Base-by-base conservation (phyloP, 2,113 vertebrate species). In the Falco punctatus region DNA sequence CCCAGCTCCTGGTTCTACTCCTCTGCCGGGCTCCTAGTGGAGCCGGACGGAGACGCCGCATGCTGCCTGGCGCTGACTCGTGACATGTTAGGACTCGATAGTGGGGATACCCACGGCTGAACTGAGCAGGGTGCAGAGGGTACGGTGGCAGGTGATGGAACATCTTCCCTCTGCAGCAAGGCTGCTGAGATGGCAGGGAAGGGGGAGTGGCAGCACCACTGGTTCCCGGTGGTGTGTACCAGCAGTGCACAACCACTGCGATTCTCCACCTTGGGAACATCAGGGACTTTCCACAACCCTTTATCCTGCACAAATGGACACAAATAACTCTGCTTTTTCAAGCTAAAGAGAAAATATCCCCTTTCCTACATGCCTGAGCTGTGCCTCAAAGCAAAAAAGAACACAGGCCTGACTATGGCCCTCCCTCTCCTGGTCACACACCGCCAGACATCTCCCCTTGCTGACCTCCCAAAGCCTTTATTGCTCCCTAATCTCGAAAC, bases 21-120 rank as follows among this genome's bases (percentile, higher is more conserved):
- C 81, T 81, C 33, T 38, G 79, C 74, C 5, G 6, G 92, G 87
- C 42, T 84, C 66, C 4, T 8, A 7, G 84, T 0, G 6, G 88
- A 57, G 70, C 65, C 44, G 77, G 49, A 49, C 0, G 21, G 48
- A 71, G 81, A 64, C 1, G 0, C 32, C 12, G 38, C 30, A 19
- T 4, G 16, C 71, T 73, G 91, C 28, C 55, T 1, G 4, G 69
- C 79, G 4, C 65, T n/a, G 51, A 6, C 57, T 57, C 8, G 6
- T 0, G 27, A 28, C 23, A 0, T 0, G 30, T 3, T 44, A 52
- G 70, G 49, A 15, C 6, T 48, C 0, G 0, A 4, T 0, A 24
- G 52, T 0, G 75, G 71, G 81, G 87, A 49, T 32, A n/a, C 27
- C 69, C 62, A 19, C 0, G 5, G 69, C 33, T 57, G 66, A 18